These are phyloP conservation scores for Nasonovia ribisnigri DNA, from an alignment of 2,888 invertebrate genomes.

Conservation along the genomic window DNA sequence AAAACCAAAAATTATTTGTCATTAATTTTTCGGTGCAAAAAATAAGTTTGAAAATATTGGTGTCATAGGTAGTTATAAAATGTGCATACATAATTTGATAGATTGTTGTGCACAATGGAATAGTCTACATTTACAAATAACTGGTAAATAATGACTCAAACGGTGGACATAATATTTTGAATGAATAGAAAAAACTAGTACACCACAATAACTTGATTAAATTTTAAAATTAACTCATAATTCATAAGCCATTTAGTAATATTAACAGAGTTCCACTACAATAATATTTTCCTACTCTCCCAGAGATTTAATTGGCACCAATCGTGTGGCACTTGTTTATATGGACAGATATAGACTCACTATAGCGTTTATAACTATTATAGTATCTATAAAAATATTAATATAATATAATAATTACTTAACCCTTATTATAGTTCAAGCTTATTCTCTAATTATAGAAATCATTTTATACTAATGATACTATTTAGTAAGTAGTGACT, in stretches of 20 bases:
- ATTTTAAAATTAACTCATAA: background rate
- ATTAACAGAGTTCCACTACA: background rate
- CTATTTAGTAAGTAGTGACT: background rate
- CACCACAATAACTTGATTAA: background rate
- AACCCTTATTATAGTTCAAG: background rate
- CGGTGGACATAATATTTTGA: background rate
- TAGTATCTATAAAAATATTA: background rate
- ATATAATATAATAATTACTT: background rate
- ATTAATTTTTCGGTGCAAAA: background rate
- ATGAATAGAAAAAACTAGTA: no score
- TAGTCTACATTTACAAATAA: background rate
- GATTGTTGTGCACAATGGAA: background rate
- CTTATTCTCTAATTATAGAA: background rate
- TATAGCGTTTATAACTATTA: background rate
- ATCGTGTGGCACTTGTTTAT: no score
- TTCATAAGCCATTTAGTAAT: background rate
- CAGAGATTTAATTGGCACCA: background rate
- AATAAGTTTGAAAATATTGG: background rate
- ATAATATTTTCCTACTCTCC: background rate
- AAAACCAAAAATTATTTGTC: background rate
- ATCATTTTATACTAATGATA: background rate
- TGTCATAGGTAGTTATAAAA: background rate
- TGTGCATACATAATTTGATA: background rate
- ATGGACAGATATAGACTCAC: background rate
- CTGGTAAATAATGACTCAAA: background rate